Evolutionary conservation across 2,797 vertebrate species (phyloP).

Genomic region (Sternotherus odoratus): DNA sequence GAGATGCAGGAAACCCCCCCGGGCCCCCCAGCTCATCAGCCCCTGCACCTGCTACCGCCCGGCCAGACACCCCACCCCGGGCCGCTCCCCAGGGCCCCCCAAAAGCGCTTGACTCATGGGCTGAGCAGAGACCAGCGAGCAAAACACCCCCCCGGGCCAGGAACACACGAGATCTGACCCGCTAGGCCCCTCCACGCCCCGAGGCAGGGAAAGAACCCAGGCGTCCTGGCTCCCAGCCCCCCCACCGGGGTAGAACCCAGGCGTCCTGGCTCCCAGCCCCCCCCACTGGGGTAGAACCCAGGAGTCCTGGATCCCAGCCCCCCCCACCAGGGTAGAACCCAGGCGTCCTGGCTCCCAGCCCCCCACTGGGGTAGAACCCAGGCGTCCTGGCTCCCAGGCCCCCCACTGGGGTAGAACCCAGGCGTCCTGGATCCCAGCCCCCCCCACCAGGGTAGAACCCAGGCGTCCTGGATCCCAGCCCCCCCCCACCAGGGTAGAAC

Average conservation of each 20-base stretch:
- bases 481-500: no score
- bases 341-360: no score
- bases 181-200: neutral
- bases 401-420: no score
- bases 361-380: no score
- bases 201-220: neutral
- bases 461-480: no score
- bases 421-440: no score
- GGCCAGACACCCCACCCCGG: neutral
- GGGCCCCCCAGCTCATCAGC: neutral
- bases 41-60: neutral
- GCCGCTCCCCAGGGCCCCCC: neutral
- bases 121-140: neutral
- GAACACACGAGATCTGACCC: neutral
- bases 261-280: slow-evolving; percentile 5
- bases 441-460: no score
- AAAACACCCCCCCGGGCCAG: neutral
- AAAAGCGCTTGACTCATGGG: neutral
- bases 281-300: no score
- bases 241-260: neutral
- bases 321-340: no score
- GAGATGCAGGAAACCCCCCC: no score
- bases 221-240: slow-evolving; percentile 5
- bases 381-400: no score
- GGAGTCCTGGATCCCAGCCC: no score